Evolutionary conservation across 2,888 invertebrate genomes (phyloP).

Genomic region (Caenorhabditis sp.): DNA sequence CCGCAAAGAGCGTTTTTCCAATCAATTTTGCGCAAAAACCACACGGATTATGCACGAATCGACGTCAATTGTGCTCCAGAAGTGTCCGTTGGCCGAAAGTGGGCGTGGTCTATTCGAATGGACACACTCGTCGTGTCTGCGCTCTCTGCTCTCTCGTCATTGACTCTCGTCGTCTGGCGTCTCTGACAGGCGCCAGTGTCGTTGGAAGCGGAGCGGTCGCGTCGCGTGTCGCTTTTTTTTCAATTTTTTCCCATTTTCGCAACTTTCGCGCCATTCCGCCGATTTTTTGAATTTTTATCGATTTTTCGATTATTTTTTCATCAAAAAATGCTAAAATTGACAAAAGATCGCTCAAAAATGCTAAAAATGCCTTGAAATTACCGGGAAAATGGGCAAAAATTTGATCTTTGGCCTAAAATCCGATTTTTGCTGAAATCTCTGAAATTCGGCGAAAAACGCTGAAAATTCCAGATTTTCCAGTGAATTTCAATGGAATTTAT

Average conservation of each 20-base stretch:
- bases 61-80: constrained; percentile 30
- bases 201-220: constrained; percentile 49
- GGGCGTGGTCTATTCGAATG: constrained; percentile 34
- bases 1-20: background rate
- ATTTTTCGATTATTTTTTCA: too few species aligned
- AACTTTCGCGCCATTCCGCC: constrained; percentile 36
- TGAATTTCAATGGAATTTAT: background rate
- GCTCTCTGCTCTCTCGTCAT: constrained; percentile 15
- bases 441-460: constrained; percentile 4
- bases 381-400: background rate
- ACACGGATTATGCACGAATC: background rate
- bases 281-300: constrained; percentile 44
- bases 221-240: constrained; percentile 47
- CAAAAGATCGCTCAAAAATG: background rate
- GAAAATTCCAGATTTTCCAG: background rate
- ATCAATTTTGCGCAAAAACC: background rate
- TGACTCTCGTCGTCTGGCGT: constrained; percentile 24
- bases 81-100: constrained; percentile 22
- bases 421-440: background rate
- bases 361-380: background rate
- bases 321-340: background rate
- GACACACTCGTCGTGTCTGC: constrained; percentile 14
- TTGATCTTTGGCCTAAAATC: constrained; percentile 30
- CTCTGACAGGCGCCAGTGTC: constrained; percentile 28
- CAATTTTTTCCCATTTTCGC: constrained; percentile 23